Base-by-base conservation (phyloP, 2,888 invertebrate species). In the Crematogaster levior region DNA sequence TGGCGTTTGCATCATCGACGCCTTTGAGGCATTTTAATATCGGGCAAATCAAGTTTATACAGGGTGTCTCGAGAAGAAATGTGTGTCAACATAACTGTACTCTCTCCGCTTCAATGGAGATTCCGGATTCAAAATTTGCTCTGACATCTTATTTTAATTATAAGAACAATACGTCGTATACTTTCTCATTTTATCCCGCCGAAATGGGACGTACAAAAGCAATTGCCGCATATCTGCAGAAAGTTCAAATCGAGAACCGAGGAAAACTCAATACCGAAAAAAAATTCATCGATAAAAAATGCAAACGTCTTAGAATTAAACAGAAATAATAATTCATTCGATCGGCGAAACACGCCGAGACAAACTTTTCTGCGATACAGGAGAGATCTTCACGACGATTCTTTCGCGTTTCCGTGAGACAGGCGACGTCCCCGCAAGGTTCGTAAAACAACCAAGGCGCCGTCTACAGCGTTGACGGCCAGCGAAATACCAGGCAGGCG, bases 401-500 rank as follows among this genome's bases (percentile, higher is more conserved):
- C 77, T 68, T 68, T 56, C 24, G 43, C 77, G 68, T 77, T 66
- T 24, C 43, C 43, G 18, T 37, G 27, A 27, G 37, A 68, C 72
- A 63, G 61, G 51, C 51, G 21, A 40, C 27, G 68, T 60, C 65
- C 72, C 82, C 48, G 68, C 30, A 53, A 21, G 27, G 1, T 18
- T 18, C 65, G 72, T 53, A 63, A 79, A 74, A 46, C 56, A 83
- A 84, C 66, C 60, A 34, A 66, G 74, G 63, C 65, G 27, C 56
- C 46, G 82, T 43, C 60, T 53, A 74, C 84, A n/a, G n/a, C 79
- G 77, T 60, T 73, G 37, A 56, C 61, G 63, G 75, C 37, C 84
- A 83, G 53, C 82, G 73, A 89, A 83, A 88, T 84, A 88, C 83
- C 72, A 37, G 51, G 24, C 70, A 56, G 53, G 30, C 73, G 86